Percentiles rank a stretch among this genome's conserved stretches.
phyloP scores from a whole-genome alignment of 2,797 vertebrate species.

The Capromys pilorides region DNA sequence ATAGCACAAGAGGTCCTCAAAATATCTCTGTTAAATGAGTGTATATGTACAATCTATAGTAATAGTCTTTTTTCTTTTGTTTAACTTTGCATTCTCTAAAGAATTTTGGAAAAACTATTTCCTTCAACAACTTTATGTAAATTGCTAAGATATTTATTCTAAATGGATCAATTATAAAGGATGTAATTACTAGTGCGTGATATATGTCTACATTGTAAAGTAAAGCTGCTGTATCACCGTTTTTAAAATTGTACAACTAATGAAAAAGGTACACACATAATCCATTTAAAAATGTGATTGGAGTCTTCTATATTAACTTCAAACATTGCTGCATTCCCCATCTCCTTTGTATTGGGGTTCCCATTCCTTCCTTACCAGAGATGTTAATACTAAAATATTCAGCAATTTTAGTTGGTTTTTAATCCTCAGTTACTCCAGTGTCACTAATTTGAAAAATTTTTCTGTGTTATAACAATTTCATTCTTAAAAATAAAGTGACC shows the following conservation, averaged over 20 bases:
- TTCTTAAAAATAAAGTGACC: conserved; percentile 36
- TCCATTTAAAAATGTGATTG: background rate
- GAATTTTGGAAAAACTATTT: conserved; percentile 16
- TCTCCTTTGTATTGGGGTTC: background rate
- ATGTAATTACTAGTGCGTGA: background rate
- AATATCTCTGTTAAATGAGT: conserved; percentile 27
- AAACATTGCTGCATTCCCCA: background rate
- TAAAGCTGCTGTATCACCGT: background rate
- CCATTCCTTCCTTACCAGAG: background rate
- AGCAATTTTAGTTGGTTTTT: background rate
- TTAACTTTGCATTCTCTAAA: background rate
- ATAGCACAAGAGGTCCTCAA: background rate
- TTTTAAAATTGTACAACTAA: background rate
- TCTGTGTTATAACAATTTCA: background rate
- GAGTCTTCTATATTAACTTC: conserved; percentile 2
- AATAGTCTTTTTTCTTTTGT: background rate
- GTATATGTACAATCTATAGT: background rate
- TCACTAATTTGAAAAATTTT: background rate
- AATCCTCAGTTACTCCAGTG: background rate
- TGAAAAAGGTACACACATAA: background rate
- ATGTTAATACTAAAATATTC: background rate
- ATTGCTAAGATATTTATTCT: background rate
- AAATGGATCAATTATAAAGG: background rate
- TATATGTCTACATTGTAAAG: background rate
- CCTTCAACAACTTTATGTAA: background rate